Evolutionary conservation across 1,140 invertebrate species (phyloP).

Genomic region (Bathynomus jamesi): DNA sequence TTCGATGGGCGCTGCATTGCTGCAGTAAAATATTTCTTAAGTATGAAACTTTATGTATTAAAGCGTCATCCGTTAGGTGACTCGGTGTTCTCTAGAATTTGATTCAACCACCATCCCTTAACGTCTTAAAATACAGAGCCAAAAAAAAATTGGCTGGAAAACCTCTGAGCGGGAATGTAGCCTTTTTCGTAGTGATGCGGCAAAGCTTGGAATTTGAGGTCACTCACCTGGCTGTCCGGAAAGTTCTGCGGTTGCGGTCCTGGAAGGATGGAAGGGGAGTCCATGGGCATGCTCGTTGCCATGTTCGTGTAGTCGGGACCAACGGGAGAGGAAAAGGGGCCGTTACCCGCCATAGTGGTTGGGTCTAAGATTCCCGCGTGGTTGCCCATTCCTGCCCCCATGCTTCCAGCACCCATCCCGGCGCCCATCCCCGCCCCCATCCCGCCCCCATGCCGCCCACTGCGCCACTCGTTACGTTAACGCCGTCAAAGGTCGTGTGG

Average conservation of each 20-base stretch:
- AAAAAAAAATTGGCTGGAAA: too few relatives aligned
- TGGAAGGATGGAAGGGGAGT: constrained; percentile 30
- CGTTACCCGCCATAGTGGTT: constrained; percentile 17
- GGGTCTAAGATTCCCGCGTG: constrained; percentile 23
- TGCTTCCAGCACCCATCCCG: constrained; percentile 15
- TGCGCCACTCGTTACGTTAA: constrained; percentile 12
- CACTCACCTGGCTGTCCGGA: constrained; percentile 30
- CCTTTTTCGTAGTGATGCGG: too few relatives aligned
- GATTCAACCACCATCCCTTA: too few relatives aligned
- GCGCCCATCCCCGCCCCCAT: constrained; percentile 6
- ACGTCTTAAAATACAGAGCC: too few relatives aligned
- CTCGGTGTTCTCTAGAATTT: too few relatives aligned
- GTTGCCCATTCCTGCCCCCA: constrained; percentile 16
- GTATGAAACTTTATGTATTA: too few relatives aligned
- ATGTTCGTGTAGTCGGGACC: constrained; percentile 29
- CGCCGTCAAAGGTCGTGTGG: constrained; percentile 26
- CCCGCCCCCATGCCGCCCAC: constrained; percentile 14
- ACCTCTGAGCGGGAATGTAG: too few relatives aligned
- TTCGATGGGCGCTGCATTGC: too few relatives aligned
- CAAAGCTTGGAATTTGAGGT: too few relatives aligned
- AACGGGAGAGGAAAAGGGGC: constrained; percentile 19
- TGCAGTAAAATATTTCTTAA: too few relatives aligned
- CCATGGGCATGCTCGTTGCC: constrained; percentile 34
- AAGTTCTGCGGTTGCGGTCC: constrained; percentile 34
- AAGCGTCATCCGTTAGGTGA: too few relatives aligned